Percentiles rank a stretch among this genome's conserved stretches.
These are phyloP conservation scores for Brachycybe producta DNA, from an alignment of 2,888 invertebrate genomes.

Conservation along the genomic window DNA sequence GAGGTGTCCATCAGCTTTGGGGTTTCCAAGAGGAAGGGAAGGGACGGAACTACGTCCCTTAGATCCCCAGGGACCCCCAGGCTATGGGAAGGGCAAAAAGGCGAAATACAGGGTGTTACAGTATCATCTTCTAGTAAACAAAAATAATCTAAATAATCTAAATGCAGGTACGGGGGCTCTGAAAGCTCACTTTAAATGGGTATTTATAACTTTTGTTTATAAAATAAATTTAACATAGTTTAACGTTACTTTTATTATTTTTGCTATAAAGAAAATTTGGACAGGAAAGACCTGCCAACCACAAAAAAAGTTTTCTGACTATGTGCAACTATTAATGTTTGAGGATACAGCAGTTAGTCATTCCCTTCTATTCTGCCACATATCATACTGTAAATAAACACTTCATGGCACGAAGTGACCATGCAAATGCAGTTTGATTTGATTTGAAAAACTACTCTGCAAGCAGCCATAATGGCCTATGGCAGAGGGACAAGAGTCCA, in stretches of 20 bases:
- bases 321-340: not conserved
- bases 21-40: no score
- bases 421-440: slow-evolving; percentile 28
- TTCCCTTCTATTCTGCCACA: not conserved
- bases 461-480: no score
- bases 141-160: no score
- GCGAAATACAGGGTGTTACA: no score
- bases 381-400: not conserved
- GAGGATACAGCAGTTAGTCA: not conserved
- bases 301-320: not conserved
- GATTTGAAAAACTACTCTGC: no score
- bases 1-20: no score
- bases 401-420: not conserved
- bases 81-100: no score
- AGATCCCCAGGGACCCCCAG: no score
- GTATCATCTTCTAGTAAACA: no score
- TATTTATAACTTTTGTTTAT: not conserved
- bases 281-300: not conserved
- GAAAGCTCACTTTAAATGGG: not conserved
- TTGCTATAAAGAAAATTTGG: slow-evolving; percentile 4
- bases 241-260: not conserved
- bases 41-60: no score
- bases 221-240: not conserved
- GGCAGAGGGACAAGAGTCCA: no score
- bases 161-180: no score